Evolutionary conservation across 2,797 vertebrate species (phyloP).

Genomic region (Cyclopterus lumpus): DNA sequence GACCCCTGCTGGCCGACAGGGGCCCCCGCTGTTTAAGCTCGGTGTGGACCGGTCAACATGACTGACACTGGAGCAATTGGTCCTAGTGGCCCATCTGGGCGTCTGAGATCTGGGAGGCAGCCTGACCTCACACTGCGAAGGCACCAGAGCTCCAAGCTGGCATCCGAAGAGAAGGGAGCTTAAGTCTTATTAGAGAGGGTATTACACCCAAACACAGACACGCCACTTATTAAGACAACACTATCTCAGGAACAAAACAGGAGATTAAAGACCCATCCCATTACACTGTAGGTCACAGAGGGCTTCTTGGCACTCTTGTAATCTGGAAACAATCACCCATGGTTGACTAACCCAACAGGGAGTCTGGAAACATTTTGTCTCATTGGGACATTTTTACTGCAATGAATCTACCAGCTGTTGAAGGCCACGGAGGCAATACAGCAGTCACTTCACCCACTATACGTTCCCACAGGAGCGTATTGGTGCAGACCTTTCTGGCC

Average conservation of each 20-base stretch:
- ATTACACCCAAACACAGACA: slow-evolving; percentile 78
- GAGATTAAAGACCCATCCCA: slow-evolving; percentile 74
- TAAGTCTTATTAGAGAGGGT: slow-evolving; percentile 78
- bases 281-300: slow-evolving; percentile 66
- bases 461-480: slow-evolving; percentile 21
- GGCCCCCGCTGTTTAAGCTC: slow-evolving; percentile 50
- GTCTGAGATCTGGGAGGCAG: slow-evolving; percentile 39
- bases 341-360: slow-evolving; percentile 63
- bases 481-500: slow-evolving; percentile 36
- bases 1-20: slow-evolving; percentile 35
- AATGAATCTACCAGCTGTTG: slow-evolving; percentile 35
- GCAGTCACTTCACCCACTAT: slow-evolving; percentile 47
- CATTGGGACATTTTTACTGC: slow-evolving; percentile 47
- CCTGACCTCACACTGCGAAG: slow-evolving; percentile 66
- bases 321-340: slow-evolving; percentile 74
- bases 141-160: slow-evolving; percentile 62
- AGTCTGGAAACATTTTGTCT: slow-evolving; percentile 52
- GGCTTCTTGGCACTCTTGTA: slow-evolving; percentile 64
- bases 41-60: slow-evolving; percentile 58
- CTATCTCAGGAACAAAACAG: slow-evolving; percentile 76
- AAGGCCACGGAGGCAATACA: slow-evolving; percentile 25
- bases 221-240: slow-evolving; percentile 78
- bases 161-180: slow-evolving; percentile 69
- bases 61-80: slow-evolving; percentile 67
- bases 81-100: slow-evolving; percentile 67